Base-by-base conservation (phyloP, 2,797 vertebrate genomes). In the Agapornis canus region DNA sequence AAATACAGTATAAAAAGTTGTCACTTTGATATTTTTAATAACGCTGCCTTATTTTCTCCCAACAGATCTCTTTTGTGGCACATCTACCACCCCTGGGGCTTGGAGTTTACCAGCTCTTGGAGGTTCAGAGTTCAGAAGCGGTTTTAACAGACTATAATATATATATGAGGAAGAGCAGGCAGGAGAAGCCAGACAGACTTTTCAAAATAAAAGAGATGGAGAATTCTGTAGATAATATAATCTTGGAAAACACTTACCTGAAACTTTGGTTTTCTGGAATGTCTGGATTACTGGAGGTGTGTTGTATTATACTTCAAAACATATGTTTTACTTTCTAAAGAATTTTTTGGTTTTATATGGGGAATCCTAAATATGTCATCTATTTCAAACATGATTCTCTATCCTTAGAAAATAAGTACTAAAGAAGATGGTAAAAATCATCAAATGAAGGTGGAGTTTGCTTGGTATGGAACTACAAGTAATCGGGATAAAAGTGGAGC, bases 401-500 rank as follows among this genome's bases (percentile, higher is more conserved):
- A 15, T 92, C 31, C 39, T 95, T 97, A 99, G 98, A 98, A 97
- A 98, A 94, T 99, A 80, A 97, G 91, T 86, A 97, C 86, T 76
- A 99, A 98, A 94, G 98, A 98, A 32, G 97, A 98, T 82, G 76
- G 98, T 76, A 97, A 96, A 80, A 97, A 95, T 48, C 98, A 97
- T 56, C 96, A 97, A 64, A 76, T 99, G 51, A 98, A 98, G 77
- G 95, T 99, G 57, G 98, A 98, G 10, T 99, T 99, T 93, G 94
- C 97, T 40, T 99, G 99, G 99, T 99, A 99, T 29, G 99, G 99
- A 84, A 99, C 99, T 42, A 98, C 98, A 57, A 97, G 71, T 60
- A 98, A 97, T 63, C 96, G 93, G 82, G 99, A 99, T 96, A 99
- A 98, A 97, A 99, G 99, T 19, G 99, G 99, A 32, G 99, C 99